Evolutionary conservation across 1,140 invertebrate species (phyloP).

Genomic region (Aphaenogaster floridana): DNA sequence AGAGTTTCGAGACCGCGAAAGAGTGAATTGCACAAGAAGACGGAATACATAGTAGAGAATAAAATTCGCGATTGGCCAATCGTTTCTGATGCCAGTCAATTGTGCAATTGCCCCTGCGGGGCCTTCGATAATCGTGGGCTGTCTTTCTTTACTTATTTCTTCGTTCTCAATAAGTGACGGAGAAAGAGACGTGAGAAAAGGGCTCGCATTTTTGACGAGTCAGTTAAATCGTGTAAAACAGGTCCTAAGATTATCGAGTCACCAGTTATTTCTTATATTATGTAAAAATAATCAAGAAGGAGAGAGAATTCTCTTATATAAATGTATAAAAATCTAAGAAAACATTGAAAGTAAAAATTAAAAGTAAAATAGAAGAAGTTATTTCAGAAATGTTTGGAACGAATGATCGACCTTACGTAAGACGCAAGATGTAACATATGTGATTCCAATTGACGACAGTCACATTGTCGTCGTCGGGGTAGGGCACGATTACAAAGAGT

Average conservation of each 20-base stretch:
- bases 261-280: not conserved
- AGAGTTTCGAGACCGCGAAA: not conserved
- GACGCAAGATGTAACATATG: not conserved
- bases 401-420: slow-evolving; percentile 13
- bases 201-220: not conserved
- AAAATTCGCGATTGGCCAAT: slow-evolving; percentile 36
- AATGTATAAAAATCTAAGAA: not conserved
- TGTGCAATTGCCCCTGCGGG: not conserved
- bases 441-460: slow-evolving; percentile 2
- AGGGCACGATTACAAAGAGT: slow-evolving; percentile 57
- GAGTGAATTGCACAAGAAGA: slow-evolving; percentile 40
- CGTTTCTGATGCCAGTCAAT: slow-evolving; percentile 9
- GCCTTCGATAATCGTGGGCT: not conserved
- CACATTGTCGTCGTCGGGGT: slow-evolving; percentile 9
- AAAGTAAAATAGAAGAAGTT: not conserved
- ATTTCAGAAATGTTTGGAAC: not conserved
- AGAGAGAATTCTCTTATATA: not conserved
- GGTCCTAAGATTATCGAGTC: not conserved
- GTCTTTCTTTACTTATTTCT: not conserved
- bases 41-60: slow-evolving; percentile 31
- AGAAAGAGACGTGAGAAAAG: not conserved
- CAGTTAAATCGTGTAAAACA: not conserved
- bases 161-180: slow-evolving; percentile 4
- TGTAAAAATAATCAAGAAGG: not conserved
- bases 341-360: not conserved